Conservation (phyloP, 2,797 vertebrate species). For the Sebastes kiyomatsui region DNA sequence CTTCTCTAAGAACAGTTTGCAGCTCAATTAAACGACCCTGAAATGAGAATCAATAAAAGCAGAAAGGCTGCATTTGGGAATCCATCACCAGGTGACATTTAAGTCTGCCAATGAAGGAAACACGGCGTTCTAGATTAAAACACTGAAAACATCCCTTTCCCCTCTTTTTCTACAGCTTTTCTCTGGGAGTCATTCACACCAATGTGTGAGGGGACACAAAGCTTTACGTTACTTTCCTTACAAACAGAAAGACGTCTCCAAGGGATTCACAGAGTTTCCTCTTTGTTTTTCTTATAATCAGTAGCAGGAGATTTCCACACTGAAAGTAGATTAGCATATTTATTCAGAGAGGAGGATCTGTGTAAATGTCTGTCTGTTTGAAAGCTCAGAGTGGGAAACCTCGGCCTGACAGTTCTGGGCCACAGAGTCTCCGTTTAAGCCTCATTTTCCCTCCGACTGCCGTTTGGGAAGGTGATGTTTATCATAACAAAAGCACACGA, state of each 20-base stretch:
- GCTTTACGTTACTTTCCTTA: conserved; percentile 42
- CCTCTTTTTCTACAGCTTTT: conserved; percentile 37
- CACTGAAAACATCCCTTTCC: conserved; percentile 4
- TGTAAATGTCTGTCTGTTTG: conserved; percentile 49
- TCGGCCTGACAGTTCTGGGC: conserved; percentile 69
- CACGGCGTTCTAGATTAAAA: background rate
- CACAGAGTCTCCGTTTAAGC: conserved; percentile 41
- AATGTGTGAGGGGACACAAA: conserved; percentile 34
- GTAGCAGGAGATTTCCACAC: conserved; percentile 69
- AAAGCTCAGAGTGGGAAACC: conserved; percentile 43
- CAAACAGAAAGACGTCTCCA: conserved; percentile 48
- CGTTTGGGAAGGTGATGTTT: conserved; percentile 66
- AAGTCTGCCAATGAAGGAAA: background rate
- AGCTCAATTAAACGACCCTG: conserved; percentile 8
- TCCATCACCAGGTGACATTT: conserved; percentile 16
- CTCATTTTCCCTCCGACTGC: conserved; percentile 49
- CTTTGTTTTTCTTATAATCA: conserved; percentile 73
- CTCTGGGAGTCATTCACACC: conserved; percentile 45
- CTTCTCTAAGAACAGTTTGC: background rate
- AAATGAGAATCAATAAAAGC: conserved; percentile 30
- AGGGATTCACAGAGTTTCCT: conserved; percentile 54
- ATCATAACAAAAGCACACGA: conserved; percentile 70
- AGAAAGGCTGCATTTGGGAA: background rate
- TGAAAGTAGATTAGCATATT: conserved; percentile 69
- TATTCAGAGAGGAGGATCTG: conserved; percentile 58